phyloP scores from a whole-genome alignment of 2,113 vertebrate species.

The Excalfactoria chinensis region DNA sequence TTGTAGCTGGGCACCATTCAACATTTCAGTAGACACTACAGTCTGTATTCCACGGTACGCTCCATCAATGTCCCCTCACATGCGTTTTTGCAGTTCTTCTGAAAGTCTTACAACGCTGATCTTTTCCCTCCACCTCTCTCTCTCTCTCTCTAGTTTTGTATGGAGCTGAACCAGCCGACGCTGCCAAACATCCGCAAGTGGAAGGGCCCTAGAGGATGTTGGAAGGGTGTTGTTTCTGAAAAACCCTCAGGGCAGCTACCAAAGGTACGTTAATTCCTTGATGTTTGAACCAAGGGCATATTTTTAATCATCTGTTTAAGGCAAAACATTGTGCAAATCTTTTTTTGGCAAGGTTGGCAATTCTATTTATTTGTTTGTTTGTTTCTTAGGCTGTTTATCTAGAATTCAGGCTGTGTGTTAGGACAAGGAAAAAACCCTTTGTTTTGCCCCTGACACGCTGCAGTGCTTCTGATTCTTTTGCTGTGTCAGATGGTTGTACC shows the following conservation, averaged over 20 bases:
- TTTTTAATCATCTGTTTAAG: slow-evolving; percentile 10
- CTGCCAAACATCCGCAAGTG: slow-evolving; percentile 90
- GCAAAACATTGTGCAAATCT: background rate
- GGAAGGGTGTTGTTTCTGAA: slow-evolving; percentile 88
- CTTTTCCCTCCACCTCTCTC: background rate
- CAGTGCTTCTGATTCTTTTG: background rate
- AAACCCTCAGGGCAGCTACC: slow-evolving; percentile 79
- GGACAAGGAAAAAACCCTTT: background rate
- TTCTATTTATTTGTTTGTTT: background rate
- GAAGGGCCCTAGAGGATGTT: slow-evolving; percentile 88
- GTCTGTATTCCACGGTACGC: background rate
- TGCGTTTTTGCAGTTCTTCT: background rate
- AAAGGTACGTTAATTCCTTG: slow-evolving; percentile 81
- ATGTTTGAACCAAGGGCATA: background rate
- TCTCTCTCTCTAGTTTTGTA: slow-evolving; percentile 86
- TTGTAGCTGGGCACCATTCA: background rate
- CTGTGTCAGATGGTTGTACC: background rate
- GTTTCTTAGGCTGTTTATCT: background rate
- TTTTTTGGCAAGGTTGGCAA: background rate
- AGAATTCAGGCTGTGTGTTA: background rate
- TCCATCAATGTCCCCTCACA: background rate
- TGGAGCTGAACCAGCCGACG: slow-evolving; percentile 90
- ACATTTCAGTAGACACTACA: background rate
- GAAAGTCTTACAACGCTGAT: background rate
- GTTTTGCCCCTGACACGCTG: background rate